A percentile compares a stretch with the other conserved stretches of the same genome.
These are phyloP conservation scores for Cisticola juncidis DNA, from an alignment of 2,113 vertebrate genomes.

Conservation along the genomic window DNA sequence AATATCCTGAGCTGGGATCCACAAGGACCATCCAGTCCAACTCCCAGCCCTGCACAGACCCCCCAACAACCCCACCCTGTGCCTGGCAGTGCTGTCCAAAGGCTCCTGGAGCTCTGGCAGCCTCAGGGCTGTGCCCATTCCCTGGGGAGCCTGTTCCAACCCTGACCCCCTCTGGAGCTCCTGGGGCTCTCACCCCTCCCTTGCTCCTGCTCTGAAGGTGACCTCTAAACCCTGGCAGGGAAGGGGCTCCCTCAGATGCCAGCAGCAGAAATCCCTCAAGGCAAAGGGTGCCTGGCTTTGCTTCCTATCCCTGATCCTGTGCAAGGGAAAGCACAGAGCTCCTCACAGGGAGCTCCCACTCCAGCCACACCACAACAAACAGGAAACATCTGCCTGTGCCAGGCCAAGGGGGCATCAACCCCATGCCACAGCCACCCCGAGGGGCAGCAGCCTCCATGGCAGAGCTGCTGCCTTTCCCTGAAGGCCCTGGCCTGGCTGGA, in stretches of 20 bases:
- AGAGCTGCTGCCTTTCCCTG: fast-evolving
- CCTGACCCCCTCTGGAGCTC: not conserved
- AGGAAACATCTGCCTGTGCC: not conserved
- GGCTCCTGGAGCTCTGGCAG: not conserved
- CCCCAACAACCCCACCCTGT: not conserved
- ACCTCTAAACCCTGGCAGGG: not conserved
- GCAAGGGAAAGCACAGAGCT: not conserved
- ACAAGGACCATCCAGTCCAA: not conserved
- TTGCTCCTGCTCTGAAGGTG: not conserved
- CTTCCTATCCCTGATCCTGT: not conserved
- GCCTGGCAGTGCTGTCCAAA: not conserved
- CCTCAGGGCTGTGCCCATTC: fast-evolving
- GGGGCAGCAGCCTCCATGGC: too few relatives aligned
- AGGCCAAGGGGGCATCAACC: not conserved
- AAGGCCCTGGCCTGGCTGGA: not conserved
- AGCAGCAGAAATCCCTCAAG: not conserved
- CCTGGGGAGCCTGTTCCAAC: not conserved
- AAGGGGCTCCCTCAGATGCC: not conserved
- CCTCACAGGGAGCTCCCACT: not conserved
- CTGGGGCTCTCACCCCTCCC: not conserved
- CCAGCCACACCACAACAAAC: not conserved
- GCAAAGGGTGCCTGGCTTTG: not conserved
- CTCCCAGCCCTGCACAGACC: not conserved
- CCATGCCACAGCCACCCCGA: not conserved
- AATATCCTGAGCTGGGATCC: not conserved